These are phyloP conservation scores for Calyptomena viridis DNA, from an alignment of 2,113 vertebrate genomes.

Conservation along the genomic window DNA sequence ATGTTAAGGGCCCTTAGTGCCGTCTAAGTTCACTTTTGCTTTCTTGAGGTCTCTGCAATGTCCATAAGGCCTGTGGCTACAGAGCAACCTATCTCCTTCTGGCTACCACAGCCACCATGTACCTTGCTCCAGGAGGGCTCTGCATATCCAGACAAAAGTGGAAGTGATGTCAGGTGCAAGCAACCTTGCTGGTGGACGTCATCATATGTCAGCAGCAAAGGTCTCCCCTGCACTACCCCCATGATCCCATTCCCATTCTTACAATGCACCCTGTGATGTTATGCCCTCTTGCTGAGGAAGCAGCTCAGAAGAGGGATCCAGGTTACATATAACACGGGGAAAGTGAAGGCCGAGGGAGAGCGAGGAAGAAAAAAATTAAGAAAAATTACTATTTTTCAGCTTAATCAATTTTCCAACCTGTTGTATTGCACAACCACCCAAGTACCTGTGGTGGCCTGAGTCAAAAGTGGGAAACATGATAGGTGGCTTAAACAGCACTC, in stretches of 20 bases:
- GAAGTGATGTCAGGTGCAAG: background rate
- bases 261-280: rapidly evolving
- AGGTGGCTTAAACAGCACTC: background rate
- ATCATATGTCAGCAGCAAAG: background rate
- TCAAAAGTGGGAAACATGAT: background rate
- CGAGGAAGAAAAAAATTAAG: rapidly evolving
- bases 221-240: rapidly evolving
- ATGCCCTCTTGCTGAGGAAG: background rate
- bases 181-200: background rate
- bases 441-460: background rate
- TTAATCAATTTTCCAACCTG: background rate
- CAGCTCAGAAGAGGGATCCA: background rate
- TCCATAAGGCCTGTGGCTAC: background rate
- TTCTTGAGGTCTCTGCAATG: background rate
- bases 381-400: background rate
- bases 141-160: background rate
- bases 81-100: background rate
- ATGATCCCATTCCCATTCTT: rapidly evolving
- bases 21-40: background rate
- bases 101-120: background rate
- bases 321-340: background rate
- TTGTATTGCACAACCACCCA: background rate
- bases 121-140: background rate
- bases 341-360: rapidly evolving
- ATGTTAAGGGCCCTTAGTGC: background rate